Conservation (phyloP, 2,113 vertebrate genomes). For the Macquaria ambigua region DNA sequence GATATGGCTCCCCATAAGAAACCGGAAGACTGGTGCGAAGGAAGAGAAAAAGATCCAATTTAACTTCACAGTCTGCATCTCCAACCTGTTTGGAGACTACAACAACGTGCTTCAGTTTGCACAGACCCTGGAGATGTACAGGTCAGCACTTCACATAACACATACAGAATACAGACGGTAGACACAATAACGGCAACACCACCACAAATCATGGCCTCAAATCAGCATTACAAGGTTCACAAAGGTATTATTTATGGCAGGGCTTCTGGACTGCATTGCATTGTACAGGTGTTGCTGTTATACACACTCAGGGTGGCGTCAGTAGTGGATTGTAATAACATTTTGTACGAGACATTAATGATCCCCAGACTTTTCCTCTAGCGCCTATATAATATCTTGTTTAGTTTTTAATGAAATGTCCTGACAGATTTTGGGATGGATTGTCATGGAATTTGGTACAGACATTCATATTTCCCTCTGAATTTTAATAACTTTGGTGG, state of each 20-base stretch:
- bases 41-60: constrained; percentile 46
- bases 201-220: background rate
- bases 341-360: too few relatives aligned
- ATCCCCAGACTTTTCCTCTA: too few relatives aligned
- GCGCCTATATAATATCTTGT: too few relatives aligned
- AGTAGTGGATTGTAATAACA: too few relatives aligned
- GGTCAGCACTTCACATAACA: constrained; percentile 55
- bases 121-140: constrained; percentile 88
- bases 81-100: constrained; percentile 83
- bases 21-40: constrained; percentile 59
- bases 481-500: too few relatives aligned
- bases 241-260: background rate
- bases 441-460: too few relatives aligned
- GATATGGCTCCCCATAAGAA: constrained; percentile 77
- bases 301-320: background rate
- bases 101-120: constrained; percentile 87
- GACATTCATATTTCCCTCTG: too few relatives aligned
- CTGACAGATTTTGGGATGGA: too few relatives aligned
- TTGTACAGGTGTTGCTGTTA: background rate
- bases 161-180: too few relatives aligned
- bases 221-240: background rate
- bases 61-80: constrained; percentile 87
- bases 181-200: too few relatives aligned
- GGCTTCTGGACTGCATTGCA: background rate
- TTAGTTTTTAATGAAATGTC: too few relatives aligned